Evolutionary conservation across 2,113 vertebrate genomes (phyloP).

Genomic region (Rhinoptilus africanus): DNA sequence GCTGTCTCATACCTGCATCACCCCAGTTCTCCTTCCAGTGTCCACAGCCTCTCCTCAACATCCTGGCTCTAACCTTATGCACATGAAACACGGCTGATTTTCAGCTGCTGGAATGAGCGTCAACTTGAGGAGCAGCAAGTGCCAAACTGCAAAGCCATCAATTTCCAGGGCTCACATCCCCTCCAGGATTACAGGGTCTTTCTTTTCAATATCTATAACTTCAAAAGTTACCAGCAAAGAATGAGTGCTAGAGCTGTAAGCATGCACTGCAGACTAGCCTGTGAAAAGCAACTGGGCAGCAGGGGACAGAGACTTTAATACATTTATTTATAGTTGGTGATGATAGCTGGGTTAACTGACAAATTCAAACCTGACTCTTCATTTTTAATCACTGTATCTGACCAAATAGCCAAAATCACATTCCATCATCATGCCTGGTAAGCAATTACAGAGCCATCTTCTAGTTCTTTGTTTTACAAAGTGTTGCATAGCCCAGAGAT

Average conservation of each 20-base stretch:
- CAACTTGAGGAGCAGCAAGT: not conserved
- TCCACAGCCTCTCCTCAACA: not conserved
- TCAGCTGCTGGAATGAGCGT: too few relatives aligned
- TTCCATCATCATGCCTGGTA: not conserved
- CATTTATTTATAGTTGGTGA: not conserved
- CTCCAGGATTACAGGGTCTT: not conserved
- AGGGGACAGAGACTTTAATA: not conserved
- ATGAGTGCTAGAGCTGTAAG: not conserved
- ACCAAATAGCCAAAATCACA: not conserved
- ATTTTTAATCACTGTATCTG: not conserved
- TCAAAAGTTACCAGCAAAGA: not conserved
- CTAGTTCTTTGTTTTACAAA: not conserved
- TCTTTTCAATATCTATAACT: not conserved
- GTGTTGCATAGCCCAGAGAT: not conserved
- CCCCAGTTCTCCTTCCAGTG: not conserved
- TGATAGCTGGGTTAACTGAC: not conserved
- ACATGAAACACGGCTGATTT: rapidly evolving
- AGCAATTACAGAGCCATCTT: not conserved
- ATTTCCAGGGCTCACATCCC: not conserved
- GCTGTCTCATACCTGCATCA: not conserved
- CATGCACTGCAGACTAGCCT: not conserved
- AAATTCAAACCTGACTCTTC: not conserved
- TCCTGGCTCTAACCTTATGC: not conserved
- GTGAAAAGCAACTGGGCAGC: not conserved
- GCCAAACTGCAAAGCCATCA: not conserved